phyloP scores from a whole-genome alignment of 1,140 invertebrate species.

The Apis dorsata region DNA sequence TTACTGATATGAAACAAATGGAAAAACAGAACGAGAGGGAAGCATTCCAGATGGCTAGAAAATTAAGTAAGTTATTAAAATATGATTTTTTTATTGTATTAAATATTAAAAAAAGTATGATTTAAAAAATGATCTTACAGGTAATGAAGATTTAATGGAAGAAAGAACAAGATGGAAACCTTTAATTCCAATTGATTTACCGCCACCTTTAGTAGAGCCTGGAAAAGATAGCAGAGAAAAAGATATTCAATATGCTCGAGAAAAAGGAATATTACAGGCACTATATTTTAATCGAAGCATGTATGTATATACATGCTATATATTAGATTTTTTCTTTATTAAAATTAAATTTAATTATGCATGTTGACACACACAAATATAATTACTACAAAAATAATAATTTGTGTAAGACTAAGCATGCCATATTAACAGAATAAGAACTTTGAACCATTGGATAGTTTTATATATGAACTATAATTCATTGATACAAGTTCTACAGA shows the following conservation, averaged over 20 bases:
- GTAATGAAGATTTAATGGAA: conserved; percentile 88
- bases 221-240: conserved; percentile 93
- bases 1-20: conserved; percentile 94
- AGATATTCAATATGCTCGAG: conserved; percentile 91
- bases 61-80: conserved; percentile 81
- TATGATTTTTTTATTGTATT: conserved; percentile 13
- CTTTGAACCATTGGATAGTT: conserved; percentile 69
- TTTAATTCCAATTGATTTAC: conserved; percentile 85
- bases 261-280: conserved; percentile 90
- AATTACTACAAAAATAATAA: conserved; percentile 28
- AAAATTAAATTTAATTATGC: conserved; percentile 25
- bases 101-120: neutral
- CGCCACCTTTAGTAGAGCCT: conserved; percentile 83
- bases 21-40: conserved; percentile 92
- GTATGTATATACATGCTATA: conserved; percentile 81
- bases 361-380: conserved; percentile 61
- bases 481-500: conserved; percentile 68
- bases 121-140: conserved; percentile 64
- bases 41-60: conserved; percentile 88
- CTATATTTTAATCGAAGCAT: conserved; percentile 91
- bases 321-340: conserved; percentile 17
- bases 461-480: conserved; percentile 55
- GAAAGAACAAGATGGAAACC: conserved; percentile 87
- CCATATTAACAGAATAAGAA: conserved; percentile 61
- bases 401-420: conserved; percentile 59